These are phyloP conservation scores for Drosophila austrosaltans DNA, from an alignment of 2,888 invertebrate genomes.

Conservation along the genomic window DNA sequence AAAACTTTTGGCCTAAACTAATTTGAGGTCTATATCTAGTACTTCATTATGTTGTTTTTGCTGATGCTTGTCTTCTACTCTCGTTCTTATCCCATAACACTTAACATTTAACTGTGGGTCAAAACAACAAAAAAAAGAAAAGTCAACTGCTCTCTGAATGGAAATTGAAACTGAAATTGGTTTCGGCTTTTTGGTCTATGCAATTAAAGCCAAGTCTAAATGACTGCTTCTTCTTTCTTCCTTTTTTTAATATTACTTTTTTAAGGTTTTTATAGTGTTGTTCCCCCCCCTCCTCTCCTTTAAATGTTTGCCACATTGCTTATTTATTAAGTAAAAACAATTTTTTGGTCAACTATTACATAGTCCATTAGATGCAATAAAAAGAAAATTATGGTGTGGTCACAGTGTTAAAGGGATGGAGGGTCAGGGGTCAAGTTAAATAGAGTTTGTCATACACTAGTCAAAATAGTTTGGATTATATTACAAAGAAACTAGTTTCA, in stretches of 20 bases:
- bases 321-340: conserved; percentile 53
- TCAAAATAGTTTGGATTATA: background rate
- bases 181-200: conserved; percentile 25
- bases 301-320: conserved; percentile 24
- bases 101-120: conserved; percentile 56
- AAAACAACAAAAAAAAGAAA: conserved; percentile 33
- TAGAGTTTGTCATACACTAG: conserved; percentile 4
- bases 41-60: conserved; percentile 70
- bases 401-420: conserved; percentile 31
- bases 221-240: background rate
- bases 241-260: conserved; percentile 5
- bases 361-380: conserved; percentile 67
- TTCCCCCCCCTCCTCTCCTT: background rate
- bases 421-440: conserved; percentile 12
- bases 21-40: conserved; percentile 65
- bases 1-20: conserved; percentile 79
- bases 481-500: background rate
- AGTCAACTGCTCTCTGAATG: conserved; percentile 16
- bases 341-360: conserved; percentile 60
- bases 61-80: conserved; percentile 18
- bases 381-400: conserved; percentile 38
- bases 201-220: conserved; percentile 54
- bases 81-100: conserved; percentile 65
- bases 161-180: conserved; percentile 21
- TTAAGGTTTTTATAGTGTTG: conserved; percentile 8